Evolutionary conservation across 1,140 invertebrate genomes (phyloP), one percentile per base, ranked within the genome.

Genomic region (Drosophila aff.): DNA sequence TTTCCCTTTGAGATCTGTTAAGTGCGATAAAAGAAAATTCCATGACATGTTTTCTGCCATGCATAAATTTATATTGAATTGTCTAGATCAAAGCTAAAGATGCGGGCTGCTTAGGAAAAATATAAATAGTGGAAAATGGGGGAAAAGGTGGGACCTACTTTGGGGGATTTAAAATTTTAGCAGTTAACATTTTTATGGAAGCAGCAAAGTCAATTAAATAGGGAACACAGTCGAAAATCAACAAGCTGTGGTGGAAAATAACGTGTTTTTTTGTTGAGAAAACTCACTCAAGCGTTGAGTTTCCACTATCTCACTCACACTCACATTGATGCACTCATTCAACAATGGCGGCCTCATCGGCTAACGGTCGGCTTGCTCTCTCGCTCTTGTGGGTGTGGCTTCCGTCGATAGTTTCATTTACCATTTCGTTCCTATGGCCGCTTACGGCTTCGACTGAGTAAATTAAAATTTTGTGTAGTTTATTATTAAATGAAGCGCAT

Each of bases 401-500:
- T 79, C 40, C 31, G 38, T 1, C 36, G 33, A 46, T 38, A 15
- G 18, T 61, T 71, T 61, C 53, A 71, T 21, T n/a, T 89, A 11
- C 75, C 85, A 65, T 53, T 65, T 41, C 67, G 75, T 90, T 89
- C 43, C 84, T 36, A 15, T 52, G 23, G 44, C 11, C 60, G 62
- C 49, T 36, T 26, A 47, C 67, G 23, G 31, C 53, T 81, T 72
- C 67, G 66, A 69, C 62, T 71, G 58, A 92, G 91, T 92, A 92
- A 92, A 92, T 92, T 92, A 92, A 92, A 92, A 89, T 92, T 61
- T 60, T 91, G 82, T 91, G 86, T 89, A 92, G 91, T 92, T 92
- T 92, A 92, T 92, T 92, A 92, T 92, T 92, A 92, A 92, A 92
- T 92, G 86, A 91, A 92, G 91, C 86, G 89, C 84, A 91, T 72